Evolutionary conservation across 2,888 invertebrate genomes (phyloP), one percentile per base, ranked within the genome.

Genomic region (Acleris holmiana): DNA sequence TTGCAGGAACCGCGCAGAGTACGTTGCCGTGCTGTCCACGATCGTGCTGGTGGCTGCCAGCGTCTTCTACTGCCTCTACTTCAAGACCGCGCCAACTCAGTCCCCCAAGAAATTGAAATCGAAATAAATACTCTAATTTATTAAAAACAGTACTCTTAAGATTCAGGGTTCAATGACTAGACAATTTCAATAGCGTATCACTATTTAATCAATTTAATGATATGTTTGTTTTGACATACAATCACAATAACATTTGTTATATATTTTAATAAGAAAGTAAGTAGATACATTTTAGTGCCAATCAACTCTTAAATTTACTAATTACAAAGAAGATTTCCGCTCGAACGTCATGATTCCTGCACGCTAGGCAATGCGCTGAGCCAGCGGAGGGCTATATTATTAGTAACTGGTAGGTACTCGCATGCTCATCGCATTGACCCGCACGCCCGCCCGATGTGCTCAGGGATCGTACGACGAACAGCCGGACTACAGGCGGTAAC

Each of bases 1-100:
- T 83, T 81, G 2, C 83, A 93, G 93, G 55, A 96, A 96, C 79
- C 93, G 94, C 29, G 86, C 88, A 0, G 96, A 96, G 79, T 95
- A 95, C 76, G 89, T 95, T 5, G 82, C 93, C 0, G 89, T 96
- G 7, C 77, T 95, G 3, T 84, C 93, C 1, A 85, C 93, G 0
- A 93, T 95, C 53, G 84, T 93, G 51, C 69, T 94, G 4, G 71
- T 94, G 2, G 96, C 95, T 0, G 73, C 89, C 1, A 88, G 88
- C 8, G 91, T 95, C 10, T 95, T 94, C 79, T 89, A 92, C 71
- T 89, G 90, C 17, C 75, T 94, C 19, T 94, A 93, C 71, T 93
- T 92, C 73, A 84, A 78, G 68, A 89, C 91, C 0, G 71, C 67
- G 49, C 82, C 83, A 2, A 76, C 79, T 8, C 58, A 66, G 46